Conservation (phyloP, 2,888 invertebrate species). For the Temnothorax rugatulus region DNA sequence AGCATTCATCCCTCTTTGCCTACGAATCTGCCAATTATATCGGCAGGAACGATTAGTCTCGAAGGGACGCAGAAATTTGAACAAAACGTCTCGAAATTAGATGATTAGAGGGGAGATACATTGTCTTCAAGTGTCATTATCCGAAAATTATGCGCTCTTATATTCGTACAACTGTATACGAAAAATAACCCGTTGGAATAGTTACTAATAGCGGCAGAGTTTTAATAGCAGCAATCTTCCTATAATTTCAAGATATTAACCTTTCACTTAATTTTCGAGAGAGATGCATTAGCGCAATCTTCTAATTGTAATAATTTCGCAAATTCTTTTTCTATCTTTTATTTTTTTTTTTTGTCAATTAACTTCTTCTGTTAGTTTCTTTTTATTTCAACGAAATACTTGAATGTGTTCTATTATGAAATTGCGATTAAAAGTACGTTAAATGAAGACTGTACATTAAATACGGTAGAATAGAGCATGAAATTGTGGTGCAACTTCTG, state of each 20-base stretch:
- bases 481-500: neutral
- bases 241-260: constrained; percentile 4
- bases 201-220: no score
- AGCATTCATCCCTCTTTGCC: neutral
- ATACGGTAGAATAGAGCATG: neutral
- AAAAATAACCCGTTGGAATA: neutral
- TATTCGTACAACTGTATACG: neutral
- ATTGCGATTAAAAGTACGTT: constrained; percentile 7
- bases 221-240: neutral
- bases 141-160: constrained; percentile 11
- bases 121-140: constrained; percentile 27
- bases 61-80: neutral
- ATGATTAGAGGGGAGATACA: constrained; percentile 17
- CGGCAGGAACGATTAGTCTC: neutral
- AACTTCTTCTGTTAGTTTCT: neutral
- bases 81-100: constrained; percentile 28
- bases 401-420: neutral
- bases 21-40: constrained; percentile 34
- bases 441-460: constrained; percentile 3
- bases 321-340: neutral
- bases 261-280: neutral
- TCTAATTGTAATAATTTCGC: neutral
- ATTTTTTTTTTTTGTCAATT: neutral
- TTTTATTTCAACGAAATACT: neutral
- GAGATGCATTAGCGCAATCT: neutral